Percentiles rank a stretch among this genome's conserved stretches.
Conservation (phyloP, 2,113 vertebrate species). For the Hippocampus guttulatus region DNA sequence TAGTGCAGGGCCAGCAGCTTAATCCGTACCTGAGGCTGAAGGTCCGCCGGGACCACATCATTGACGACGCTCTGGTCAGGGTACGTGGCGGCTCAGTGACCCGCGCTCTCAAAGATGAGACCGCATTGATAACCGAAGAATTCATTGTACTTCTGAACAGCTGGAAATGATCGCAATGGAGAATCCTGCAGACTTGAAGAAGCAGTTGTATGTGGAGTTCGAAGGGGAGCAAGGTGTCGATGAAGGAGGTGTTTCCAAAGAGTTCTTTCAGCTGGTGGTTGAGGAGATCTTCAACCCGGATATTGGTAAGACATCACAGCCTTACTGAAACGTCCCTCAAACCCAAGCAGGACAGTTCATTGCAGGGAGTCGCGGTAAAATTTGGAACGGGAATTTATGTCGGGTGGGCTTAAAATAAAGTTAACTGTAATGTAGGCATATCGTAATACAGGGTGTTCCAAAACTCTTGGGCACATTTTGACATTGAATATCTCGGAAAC, state of each 20-base stretch:
- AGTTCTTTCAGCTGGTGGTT: conserved; percentile 98
- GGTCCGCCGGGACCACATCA: conserved; percentile 95
- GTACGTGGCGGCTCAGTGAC: conserved; percentile 71
- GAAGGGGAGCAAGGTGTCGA: conserved; percentile 99
- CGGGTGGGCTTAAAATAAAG: not conserved
- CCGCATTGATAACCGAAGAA: not conserved
- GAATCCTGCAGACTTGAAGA: conserved; percentile 98
- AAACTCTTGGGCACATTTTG: too few species aligned
- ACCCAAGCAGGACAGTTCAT: not conserved
- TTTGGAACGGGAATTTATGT: not conserved
- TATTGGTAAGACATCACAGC: conserved; percentile 82
- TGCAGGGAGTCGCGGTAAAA: not conserved
- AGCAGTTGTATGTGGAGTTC: conserved; percentile 98
- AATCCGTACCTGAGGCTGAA: conserved; percentile 96
- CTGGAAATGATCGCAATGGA: conserved; percentile 99
- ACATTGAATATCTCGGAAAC: too few species aligned
- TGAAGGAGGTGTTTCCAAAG: conserved; percentile 99
- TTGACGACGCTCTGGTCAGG: conserved; percentile 94
- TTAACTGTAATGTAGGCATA: too few species aligned
- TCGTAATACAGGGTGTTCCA: too few species aligned
- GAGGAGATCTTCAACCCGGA: conserved; percentile 99
- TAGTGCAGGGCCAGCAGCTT: conserved; percentile 96
- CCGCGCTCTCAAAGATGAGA: not conserved
- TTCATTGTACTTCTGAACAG: conserved; percentile 32
- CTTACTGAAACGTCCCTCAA: not conserved